Evolutionary conservation across 2,113 vertebrate genomes (phyloP).

Genomic region (Cochlearius cochlearius): DNA sequence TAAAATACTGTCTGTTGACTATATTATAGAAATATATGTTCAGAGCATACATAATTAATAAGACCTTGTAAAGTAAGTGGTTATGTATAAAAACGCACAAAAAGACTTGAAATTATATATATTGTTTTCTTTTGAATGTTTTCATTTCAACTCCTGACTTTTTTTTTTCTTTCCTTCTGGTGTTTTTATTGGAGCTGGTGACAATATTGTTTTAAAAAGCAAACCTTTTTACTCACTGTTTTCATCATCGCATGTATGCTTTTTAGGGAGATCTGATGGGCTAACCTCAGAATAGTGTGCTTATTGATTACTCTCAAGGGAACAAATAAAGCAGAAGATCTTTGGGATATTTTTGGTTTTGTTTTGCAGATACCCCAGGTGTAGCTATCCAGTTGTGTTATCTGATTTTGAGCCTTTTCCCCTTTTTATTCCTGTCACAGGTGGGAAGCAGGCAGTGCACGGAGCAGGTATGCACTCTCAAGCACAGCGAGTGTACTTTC

Average conservation of each 20-base stretch:
- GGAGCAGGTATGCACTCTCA: rapidly evolving
- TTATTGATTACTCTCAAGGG: background rate
- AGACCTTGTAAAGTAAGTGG: background rate
- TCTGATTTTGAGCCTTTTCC: background rate
- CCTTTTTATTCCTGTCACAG: background rate
- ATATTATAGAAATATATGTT: background rate
- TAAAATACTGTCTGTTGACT: background rate
- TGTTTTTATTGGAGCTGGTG: background rate
- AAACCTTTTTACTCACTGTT: background rate
- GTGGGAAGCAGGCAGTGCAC: background rate
- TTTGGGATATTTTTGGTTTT: background rate
- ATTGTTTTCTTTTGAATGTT: background rate
- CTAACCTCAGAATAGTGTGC: background rate
- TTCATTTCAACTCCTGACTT: background rate
- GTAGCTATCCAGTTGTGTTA: background rate
- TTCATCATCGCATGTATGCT: background rate
- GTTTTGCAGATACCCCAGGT: background rate
- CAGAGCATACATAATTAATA: background rate
- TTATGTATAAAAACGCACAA: background rate
- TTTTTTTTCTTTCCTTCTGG: background rate
- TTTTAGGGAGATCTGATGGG: background rate
- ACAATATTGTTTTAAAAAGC: background rate
- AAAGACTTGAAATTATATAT: background rate
- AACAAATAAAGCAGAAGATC: background rate
- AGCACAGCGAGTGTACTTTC: rapidly evolving